Percentiles rank a stretch among this genome's conserved stretches.
These are phyloP conservation scores for Maniola jurtina DNA, from an alignment of 1,140 invertebrate species.

Conservation along the genomic window DNA sequence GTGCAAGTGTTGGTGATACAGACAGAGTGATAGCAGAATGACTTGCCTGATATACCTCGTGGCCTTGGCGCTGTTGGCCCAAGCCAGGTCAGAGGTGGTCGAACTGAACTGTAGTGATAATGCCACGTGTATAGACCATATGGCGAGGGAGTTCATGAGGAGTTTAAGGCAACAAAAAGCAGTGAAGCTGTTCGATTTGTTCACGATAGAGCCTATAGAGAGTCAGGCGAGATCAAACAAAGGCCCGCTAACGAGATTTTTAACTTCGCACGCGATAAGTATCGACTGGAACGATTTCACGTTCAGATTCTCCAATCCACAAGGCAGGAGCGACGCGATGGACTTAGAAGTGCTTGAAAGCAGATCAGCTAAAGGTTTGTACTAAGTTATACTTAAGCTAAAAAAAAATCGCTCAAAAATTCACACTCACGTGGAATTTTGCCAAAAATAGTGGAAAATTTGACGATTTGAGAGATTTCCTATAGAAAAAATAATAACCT, in stretches of 20 bases:
- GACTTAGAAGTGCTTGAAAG: slow-evolving; percentile 70
- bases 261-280: slow-evolving; percentile 74
- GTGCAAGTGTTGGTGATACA: slow-evolving; percentile 59
- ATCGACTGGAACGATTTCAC: slow-evolving; percentile 77
- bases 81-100: slow-evolving; percentile 48
- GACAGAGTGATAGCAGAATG: slow-evolving; percentile 56
- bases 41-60: slow-evolving; percentile 54
- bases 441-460: too few relatives aligned
- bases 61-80: slow-evolving; percentile 50
- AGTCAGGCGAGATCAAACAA: slow-evolving; percentile 58
- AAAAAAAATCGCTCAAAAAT: not conserved
- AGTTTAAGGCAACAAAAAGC: slow-evolving; percentile 66
- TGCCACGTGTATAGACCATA: slow-evolving; percentile 72
- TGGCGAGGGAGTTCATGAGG: slow-evolving; percentile 64
- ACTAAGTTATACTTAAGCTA: not conserved
- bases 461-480: too few relatives aligned
- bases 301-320: slow-evolving; percentile 69
- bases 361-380: slow-evolving; percentile 71
- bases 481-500: too few relatives aligned
- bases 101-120: slow-evolving; percentile 75
- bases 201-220: slow-evolving; percentile 70
- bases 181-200: slow-evolving; percentile 64
- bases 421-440: not conserved
- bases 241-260: slow-evolving; percentile 62
- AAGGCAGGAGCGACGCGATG: slow-evolving; percentile 62